Conservation (phyloP, 2,797 vertebrate genomes). For the Hydrocynus forskahlii region DNA sequence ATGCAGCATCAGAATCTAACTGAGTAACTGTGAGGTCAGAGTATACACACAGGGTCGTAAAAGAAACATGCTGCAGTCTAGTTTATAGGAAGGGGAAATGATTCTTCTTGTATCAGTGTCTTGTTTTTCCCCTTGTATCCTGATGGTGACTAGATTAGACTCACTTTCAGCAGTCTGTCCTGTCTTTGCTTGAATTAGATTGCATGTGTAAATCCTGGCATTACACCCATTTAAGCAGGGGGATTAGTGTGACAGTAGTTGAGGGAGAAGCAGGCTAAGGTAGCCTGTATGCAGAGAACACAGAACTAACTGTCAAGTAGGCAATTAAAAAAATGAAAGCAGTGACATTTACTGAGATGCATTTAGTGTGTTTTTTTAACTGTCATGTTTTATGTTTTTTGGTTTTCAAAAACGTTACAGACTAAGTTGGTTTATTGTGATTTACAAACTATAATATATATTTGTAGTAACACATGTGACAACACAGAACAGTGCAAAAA, state of each 20-base stretch:
- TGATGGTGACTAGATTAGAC: conserved; percentile 6
- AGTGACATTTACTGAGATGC: background rate
- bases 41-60: too few species aligned
- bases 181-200: conserved; percentile 72
- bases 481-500: too few species aligned
- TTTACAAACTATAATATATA: background rate
- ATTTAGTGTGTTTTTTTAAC: background rate
- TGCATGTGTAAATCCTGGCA: conserved; percentile 75
- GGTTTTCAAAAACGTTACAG: background rate
- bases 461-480: too few species aligned
- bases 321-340: background rate
- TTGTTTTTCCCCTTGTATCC: background rate
- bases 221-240: conserved; percentile 75
- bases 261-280: conserved; percentile 60
- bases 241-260: conserved; percentile 68
- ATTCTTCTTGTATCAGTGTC: too few species aligned
- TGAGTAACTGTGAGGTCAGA: too few species aligned
- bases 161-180: conserved; percentile 60
- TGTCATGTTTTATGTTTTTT: background rate
- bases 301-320: conserved; percentile 45
- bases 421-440: background rate
- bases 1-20: too few species aligned
- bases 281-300: conserved; percentile 60
- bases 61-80: too few species aligned
- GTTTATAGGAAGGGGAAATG: too few species aligned